Evolutionary conservation across 2,888 invertebrate genomes (phyloP).

Genomic region (Himalopsyche kuldschensis): DNA sequence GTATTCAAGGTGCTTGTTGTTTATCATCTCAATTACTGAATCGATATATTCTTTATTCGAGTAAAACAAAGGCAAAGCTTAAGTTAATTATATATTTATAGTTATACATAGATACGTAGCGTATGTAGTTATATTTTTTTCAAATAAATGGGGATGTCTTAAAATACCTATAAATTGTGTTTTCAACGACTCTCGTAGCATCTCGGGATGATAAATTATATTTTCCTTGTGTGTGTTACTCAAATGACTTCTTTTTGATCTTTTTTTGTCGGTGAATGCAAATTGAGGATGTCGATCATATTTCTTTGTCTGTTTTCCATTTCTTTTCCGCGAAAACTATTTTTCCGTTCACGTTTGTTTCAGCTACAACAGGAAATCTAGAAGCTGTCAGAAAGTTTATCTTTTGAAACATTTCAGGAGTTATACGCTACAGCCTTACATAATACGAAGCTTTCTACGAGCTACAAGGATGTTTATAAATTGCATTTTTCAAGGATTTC

Average conservation of each 20-base stretch:
- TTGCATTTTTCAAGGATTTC: too few relatives aligned
- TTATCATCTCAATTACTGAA: too few relatives aligned
- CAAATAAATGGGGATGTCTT: neutral
- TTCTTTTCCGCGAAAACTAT: neutral
- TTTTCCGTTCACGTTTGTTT: neutral
- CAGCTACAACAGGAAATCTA: neutral
- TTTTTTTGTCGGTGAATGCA: neutral
- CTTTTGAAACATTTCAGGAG: neutral
- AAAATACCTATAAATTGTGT: neutral
- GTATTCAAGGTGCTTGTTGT: too few relatives aligned
- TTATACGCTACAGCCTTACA: neutral
- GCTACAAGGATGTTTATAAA: too few relatives aligned
- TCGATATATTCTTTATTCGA: too few relatives aligned
- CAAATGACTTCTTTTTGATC: constrained; percentile 9
- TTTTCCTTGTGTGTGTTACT: neutral
- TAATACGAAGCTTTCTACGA: too few relatives aligned
- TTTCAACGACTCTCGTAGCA: neutral
- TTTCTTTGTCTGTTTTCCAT: constrained; percentile 10
- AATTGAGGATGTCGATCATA: constrained; percentile 17
- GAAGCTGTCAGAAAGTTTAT: neutral
- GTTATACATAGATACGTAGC: too few relatives aligned
- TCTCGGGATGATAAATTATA: constrained; percentile 2
- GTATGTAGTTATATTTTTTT: neutral
- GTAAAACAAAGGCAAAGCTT: too few relatives aligned
- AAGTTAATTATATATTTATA: too few relatives aligned